Evolutionary conservation across 2,888 invertebrate genomes (phyloP).

Genomic region (Ectropis crepuscularia): DNA sequence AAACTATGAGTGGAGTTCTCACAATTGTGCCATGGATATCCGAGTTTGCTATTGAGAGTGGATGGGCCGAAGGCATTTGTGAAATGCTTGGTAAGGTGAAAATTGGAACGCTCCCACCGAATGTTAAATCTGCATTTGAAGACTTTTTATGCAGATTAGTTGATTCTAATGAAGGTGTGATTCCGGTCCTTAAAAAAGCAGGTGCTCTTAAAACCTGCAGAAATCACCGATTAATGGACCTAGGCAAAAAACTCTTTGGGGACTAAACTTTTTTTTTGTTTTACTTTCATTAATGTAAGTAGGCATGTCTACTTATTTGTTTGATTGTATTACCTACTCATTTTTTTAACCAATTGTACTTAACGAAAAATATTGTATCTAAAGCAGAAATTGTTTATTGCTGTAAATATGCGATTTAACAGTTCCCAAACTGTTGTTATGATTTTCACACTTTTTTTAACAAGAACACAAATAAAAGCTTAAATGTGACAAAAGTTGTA

Average conservation of each 20-base stretch:
- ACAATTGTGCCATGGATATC: slow-evolving; percentile 94
- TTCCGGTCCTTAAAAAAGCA: slow-evolving; percentile 90
- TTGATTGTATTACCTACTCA: slow-evolving; percentile 43
- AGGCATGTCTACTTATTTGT: slow-evolving; percentile 51
- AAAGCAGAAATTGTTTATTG: slow-evolving; percentile 31
- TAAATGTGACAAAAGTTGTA: slow-evolving; percentile 48
- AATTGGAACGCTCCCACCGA: slow-evolving; percentile 91
- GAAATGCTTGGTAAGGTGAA: slow-evolving; percentile 93
- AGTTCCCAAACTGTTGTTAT: slow-evolving; percentile 41
- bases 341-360: slow-evolving; percentile 50
- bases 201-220: slow-evolving; percentile 93
- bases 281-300: slow-evolving; percentile 43
- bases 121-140: slow-evolving; percentile 95
- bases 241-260: slow-evolving; percentile 94
- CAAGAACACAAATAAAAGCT: slow-evolving; percentile 51
- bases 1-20: slow-evolving; percentile 93
- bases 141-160: slow-evolving; percentile 94
- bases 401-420: slow-evolving; percentile 51
- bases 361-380: slow-evolving; percentile 32
- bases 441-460: slow-evolving; percentile 37
- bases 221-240: slow-evolving; percentile 94
- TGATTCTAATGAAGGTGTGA: slow-evolving; percentile 90
- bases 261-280: slow-evolving; percentile 82
- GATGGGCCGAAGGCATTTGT: slow-evolving; percentile 96
- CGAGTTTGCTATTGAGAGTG: slow-evolving; percentile 95